Percentiles rank a stretch among this genome's conserved stretches.
Evolutionary conservation across 2,888 invertebrate genomes (phyloP).

Genomic region (Monopis laevigella): DNA sequence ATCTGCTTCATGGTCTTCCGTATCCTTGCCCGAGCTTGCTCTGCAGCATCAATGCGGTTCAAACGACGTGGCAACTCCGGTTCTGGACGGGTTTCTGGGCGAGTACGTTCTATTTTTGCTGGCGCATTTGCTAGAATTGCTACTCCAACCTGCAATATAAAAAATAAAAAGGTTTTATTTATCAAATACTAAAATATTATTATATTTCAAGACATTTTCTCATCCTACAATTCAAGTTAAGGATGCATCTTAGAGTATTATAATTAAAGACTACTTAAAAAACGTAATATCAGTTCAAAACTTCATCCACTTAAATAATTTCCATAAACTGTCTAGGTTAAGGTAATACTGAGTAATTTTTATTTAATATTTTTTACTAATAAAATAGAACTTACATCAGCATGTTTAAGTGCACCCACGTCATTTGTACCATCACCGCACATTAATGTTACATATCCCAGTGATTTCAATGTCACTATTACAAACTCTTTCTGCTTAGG

Average conservation of each 20-base stretch:
- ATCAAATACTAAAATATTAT: no score
- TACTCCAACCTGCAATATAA: slow-evolving; percentile 73
- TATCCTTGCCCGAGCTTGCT: slow-evolving; percentile 39
- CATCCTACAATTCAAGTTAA: no score
- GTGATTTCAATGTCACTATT: slow-evolving; percentile 85
- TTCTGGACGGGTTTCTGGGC: slow-evolving; percentile 73
- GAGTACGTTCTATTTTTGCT: slow-evolving; percentile 46
- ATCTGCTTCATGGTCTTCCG: slow-evolving; percentile 83
- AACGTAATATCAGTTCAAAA: no score
- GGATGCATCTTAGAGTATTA: no score
- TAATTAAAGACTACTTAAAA: no score
- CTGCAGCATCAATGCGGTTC: slow-evolving; percentile 40
- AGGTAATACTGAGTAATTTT: no score
- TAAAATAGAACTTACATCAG: slow-evolving; percentile 79
- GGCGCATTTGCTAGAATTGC: slow-evolving; percentile 88
- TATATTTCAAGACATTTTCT: no score
- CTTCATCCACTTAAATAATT: no score
- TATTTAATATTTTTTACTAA: no score
- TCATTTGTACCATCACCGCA: slow-evolving; percentile 99
- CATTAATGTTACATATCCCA: slow-evolving; percentile 95
- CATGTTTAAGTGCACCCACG: slow-evolving; percentile 98
- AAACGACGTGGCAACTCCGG: slow-evolving; percentile 47
- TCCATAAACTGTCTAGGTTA: no score
- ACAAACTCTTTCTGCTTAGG: slow-evolving; percentile 99
- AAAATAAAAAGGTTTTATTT: no score